Evolutionary conservation across 2,113 vertebrate genomes (phyloP).

Genomic region (Falcunculus frontatus): DNA sequence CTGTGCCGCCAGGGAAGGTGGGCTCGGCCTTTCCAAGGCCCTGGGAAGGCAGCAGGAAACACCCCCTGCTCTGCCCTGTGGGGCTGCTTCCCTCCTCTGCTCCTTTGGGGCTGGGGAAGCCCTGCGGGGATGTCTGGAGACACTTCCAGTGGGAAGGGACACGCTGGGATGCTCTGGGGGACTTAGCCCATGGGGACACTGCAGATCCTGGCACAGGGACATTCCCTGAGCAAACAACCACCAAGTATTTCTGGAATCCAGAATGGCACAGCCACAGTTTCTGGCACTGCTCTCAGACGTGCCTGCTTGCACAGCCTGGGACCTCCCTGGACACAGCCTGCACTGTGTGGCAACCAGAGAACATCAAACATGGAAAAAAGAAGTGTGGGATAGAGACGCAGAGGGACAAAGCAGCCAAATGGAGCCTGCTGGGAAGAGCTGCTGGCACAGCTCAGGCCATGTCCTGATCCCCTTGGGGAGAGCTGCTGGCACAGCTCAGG

Average conservation of each 20-base stretch:
- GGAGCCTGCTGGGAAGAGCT: background rate
- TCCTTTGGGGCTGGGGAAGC: background rate
- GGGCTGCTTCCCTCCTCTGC: background rate
- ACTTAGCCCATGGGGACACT: background rate
- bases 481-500: background rate
- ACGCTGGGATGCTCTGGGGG: background rate
- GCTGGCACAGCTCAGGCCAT: background rate
- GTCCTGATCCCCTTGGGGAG: background rate
- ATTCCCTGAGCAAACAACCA: background rate
- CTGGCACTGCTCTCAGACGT: background rate
- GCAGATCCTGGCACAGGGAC: background rate
- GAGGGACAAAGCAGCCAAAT: background rate
- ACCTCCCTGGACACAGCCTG: background rate
- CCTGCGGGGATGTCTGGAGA: background rate
- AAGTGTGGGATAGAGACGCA: background rate
- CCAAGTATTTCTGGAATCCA: background rate
- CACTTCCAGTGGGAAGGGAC: background rate
- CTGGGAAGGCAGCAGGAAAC: background rate
- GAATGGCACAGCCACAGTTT: background rate
- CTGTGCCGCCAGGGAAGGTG: background rate
- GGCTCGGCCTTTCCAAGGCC: background rate
- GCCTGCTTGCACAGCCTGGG: background rate
- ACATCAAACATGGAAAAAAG: background rate
- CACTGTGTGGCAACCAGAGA: background rate
- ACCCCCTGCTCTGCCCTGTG: background rate